Evolutionary conservation across 2,888 invertebrate genomes (phyloP).

Genomic region (Leucophora obtusa): DNA sequence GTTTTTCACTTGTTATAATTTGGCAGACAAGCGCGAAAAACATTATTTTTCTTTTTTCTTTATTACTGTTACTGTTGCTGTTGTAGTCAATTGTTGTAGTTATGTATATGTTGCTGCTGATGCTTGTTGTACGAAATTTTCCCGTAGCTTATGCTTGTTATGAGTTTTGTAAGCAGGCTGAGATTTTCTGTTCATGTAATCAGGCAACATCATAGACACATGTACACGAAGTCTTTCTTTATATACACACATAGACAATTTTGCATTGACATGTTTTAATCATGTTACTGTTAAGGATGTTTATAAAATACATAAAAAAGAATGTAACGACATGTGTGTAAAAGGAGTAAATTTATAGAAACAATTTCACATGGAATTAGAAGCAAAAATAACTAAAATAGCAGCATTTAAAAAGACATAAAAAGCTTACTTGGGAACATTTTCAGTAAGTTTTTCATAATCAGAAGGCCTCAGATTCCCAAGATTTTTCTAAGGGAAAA

Average conservation of each 20-base stretch:
- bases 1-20: slow-evolving; percentile 66
- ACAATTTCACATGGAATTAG: no score
- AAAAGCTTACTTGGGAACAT: no score
- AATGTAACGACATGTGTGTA: neutral
- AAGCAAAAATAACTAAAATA: no score
- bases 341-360: no score
- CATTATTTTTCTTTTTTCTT: slow-evolving; percentile 32
- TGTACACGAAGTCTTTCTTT: slow-evolving; percentile 8
- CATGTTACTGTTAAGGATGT: slow-evolving; percentile 41
- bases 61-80: slow-evolving; percentile 13
- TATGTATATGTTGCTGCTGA: slow-evolving; percentile 35
- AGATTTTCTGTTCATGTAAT: slow-evolving; percentile 59
- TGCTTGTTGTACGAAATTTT: slow-evolving; percentile 48
- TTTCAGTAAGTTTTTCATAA: no score
- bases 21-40: slow-evolving; percentile 66
- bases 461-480: no score
- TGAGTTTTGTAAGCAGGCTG: slow-evolving; percentile 53
- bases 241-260: slow-evolving; percentile 30
- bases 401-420: no score
- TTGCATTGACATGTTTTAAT: slow-evolving; percentile 54
- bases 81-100: slow-evolving; percentile 32
- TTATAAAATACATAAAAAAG: neutral
- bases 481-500: no score
- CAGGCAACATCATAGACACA: slow-evolving; percentile 46
- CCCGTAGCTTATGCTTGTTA: slow-evolving; percentile 55